Evolutionary conservation across 2,888 invertebrate genomes (phyloP).

Genomic region (Dryadula phaetusa): DNA sequence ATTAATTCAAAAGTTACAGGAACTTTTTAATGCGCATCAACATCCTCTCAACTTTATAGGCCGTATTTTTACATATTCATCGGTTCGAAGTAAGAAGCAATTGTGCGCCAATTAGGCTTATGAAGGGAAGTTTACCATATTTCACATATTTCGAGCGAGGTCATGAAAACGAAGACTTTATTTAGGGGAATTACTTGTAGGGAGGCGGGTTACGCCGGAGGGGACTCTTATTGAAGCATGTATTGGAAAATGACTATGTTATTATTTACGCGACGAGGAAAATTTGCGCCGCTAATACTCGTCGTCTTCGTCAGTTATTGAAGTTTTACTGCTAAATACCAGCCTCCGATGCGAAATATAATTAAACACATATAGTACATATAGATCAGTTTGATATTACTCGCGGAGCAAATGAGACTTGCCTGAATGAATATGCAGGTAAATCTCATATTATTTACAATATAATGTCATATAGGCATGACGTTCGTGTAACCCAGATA

Average conservation of each 20-base stretch:
- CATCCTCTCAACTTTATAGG: not conserved
- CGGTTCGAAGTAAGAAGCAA: not conserved
- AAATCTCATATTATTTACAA: not conserved
- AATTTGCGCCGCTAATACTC: slow-evolving; percentile 72
- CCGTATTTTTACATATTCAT: slow-evolving; percentile 3
- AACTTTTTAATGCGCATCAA: not conserved
- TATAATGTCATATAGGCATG: not conserved
- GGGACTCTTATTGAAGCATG: slow-evolving; percentile 63
- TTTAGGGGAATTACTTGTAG: slow-evolving; percentile 31
- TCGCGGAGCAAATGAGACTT: not conserved
- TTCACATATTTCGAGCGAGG: slow-evolving; percentile 26
- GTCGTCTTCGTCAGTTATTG: slow-evolving; percentile 62
- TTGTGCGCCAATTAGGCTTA: slow-evolving; percentile 22
- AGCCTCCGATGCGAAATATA: slow-evolving; percentile 32
- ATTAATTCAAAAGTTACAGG: not conserved
- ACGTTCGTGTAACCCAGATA: not conserved
- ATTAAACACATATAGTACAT: slow-evolving; percentile 19
- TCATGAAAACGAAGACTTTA: slow-evolving; percentile 35
- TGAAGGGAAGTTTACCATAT: slow-evolving; percentile 18
- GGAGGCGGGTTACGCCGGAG: slow-evolving; percentile 45
- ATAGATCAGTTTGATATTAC: not conserved
- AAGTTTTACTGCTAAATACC: slow-evolving; percentile 74
- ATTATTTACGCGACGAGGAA: slow-evolving; percentile 71
- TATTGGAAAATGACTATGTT: slow-evolving; percentile 77
- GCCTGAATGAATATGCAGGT: not conserved